A percentile compares a stretch with the other conserved stretches of the same genome.
Evolutionary conservation across 2,888 invertebrate genomes (phyloP).

Genomic region (Heteromurus nitidus): DNA sequence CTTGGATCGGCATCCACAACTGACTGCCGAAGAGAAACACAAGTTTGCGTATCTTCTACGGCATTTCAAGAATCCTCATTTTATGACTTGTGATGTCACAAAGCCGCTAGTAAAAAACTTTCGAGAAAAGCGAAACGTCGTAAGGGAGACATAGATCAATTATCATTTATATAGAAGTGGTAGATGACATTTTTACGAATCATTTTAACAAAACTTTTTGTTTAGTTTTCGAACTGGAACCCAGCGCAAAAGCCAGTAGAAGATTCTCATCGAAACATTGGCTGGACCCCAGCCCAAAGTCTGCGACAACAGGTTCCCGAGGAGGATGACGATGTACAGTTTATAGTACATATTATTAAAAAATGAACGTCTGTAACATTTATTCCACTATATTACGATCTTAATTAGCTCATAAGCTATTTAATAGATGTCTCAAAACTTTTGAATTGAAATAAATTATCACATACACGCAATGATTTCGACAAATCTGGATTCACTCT

Average conservation of each 20-base stretch:
- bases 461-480: too few relatives aligned
- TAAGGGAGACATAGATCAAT: slow-evolving; percentile 52
- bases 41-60: slow-evolving; percentile 42
- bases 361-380: slow-evolving; percentile 17
- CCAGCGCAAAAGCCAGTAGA: slow-evolving; percentile 35
- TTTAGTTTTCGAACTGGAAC: slow-evolving; percentile 60
- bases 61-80: slow-evolving; percentile 46
- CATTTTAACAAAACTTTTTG: slow-evolving; percentile 44
- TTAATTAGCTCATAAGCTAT: background rate
- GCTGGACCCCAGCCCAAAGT: slow-evolving; percentile 27
- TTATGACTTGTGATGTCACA: slow-evolving; percentile 6
- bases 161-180: slow-evolving; percentile 16
- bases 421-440: slow-evolving; percentile 15
- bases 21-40: slow-evolving; percentile 26
- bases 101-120: slow-evolving; percentile 31
- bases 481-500: too few relatives aligned
- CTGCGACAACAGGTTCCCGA: slow-evolving; percentile 25
- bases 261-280: slow-evolving; percentile 26
- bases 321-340: slow-evolving; percentile 12
- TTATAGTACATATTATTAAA: slow-evolving; percentile 7
- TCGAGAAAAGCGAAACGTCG: slow-evolving; percentile 55
- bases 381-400: slow-evolving; percentile 21
- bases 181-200: slow-evolving; percentile 44
- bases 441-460: slow-evolving; percentile 7
- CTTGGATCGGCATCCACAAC: background rate